phyloP scores from a whole-genome alignment of 2,888 invertebrate genomes.

The Drosophila stalkeri region DNA sequence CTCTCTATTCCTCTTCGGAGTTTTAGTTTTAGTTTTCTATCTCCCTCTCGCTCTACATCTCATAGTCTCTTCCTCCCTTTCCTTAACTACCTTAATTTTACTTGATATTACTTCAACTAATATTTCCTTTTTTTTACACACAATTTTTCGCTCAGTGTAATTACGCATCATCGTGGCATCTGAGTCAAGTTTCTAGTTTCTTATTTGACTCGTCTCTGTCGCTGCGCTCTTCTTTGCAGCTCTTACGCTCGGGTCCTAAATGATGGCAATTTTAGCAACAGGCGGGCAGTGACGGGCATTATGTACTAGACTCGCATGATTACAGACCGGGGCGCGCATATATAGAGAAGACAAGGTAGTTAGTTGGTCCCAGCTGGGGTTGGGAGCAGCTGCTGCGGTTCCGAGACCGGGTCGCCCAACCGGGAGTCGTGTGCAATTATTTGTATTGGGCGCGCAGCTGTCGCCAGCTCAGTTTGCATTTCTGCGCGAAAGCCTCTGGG shows the following conservation, averaged over 20 bases:
- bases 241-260: constrained; percentile 35
- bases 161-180: constrained; percentile 18
- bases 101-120: background rate
- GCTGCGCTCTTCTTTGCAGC: constrained; percentile 26
- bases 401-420: constrained; percentile 23
- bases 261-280: constrained; percentile 59
- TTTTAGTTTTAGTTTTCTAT: too few species aligned
- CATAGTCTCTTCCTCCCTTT: too few species aligned
- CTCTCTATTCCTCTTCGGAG: too few species aligned
- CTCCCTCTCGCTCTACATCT: too few species aligned
- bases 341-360: constrained; percentile 32
- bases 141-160: constrained; percentile 25
- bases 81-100: background rate
- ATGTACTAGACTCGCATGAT: constrained; percentile 40
- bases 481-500: constrained; percentile 5
- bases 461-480: constrained; percentile 51
- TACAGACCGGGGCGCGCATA: constrained; percentile 34
- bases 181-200: constrained; percentile 17
- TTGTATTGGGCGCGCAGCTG: constrained; percentile 67
- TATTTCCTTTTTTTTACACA: background rate
- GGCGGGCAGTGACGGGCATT: constrained; percentile 22
- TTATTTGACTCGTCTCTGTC: constrained; percentile 15
- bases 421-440: constrained; percentile 67
- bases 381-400: constrained; percentile 33
- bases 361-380: constrained; percentile 12